Conservation (phyloP, 2,113 vertebrate genomes). For the Apodemus sylvaticus region DNA sequence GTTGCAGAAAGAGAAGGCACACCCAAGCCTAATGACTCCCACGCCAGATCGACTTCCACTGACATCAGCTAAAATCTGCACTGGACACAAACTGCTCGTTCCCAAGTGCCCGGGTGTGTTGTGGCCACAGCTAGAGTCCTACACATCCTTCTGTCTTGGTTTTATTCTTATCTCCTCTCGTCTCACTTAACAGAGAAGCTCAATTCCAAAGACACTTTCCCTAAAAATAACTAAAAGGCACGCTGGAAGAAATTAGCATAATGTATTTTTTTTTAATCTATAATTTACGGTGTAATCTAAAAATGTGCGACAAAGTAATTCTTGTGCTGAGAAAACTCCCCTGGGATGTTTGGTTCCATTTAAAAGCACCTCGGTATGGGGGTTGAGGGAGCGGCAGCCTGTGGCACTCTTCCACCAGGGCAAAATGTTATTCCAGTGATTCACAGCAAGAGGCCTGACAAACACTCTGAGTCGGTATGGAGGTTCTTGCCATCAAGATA, state of each 20-base stretch:
- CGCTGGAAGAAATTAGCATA: constrained; percentile 66
- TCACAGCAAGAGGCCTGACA: constrained; percentile 70
- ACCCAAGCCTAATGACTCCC: neutral
- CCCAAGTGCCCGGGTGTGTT: neutral
- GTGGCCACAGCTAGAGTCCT: neutral
- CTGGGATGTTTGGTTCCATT: constrained; percentile 62
- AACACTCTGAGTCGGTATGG: constrained; percentile 58
- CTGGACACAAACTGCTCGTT: neutral
- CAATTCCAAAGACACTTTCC: constrained; percentile 58
- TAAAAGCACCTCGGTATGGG: constrained; percentile 55
- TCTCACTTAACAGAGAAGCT: constrained; percentile 56
- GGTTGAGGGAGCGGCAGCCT: constrained; percentile 42
- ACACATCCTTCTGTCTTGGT: neutral
- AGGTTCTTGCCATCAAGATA: constrained; percentile 71
- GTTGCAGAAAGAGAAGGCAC: neutral
- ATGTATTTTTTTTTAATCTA: constrained; percentile 69
- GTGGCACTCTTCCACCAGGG: constrained; percentile 68
- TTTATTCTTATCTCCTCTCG: constrained; percentile 9
- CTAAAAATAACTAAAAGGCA: constrained; percentile 70
- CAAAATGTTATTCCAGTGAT: constrained; percentile 57
- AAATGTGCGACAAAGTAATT: constrained; percentile 55
- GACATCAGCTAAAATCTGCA: neutral
- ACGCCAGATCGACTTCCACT: neutral
- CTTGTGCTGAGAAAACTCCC: constrained; percentile 59
- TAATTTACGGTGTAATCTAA: constrained; percentile 68